Evolutionary conservation across 92 coral and sea anemone genomes (phyloP).

Genomic region (Bergia sp.): DNA sequence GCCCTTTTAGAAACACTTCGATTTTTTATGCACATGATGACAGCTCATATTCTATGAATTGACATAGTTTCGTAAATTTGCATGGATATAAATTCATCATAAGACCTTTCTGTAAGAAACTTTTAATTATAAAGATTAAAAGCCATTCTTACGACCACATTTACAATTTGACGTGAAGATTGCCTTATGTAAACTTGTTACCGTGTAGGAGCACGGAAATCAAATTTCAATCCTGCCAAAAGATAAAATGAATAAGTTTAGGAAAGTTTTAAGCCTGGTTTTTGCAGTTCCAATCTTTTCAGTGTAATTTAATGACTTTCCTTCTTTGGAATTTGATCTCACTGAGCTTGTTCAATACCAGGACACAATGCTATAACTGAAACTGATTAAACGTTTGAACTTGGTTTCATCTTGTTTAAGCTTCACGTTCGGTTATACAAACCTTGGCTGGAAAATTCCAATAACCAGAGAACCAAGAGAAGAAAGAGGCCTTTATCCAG

Average conservation of each 20-base stretch:
- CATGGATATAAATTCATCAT: neutral
- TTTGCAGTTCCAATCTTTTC: neutral
- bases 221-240: neutral
- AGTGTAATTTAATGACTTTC: neutral
- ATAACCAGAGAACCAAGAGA: neutral
- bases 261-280: neutral
- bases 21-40: too few relatives aligned
- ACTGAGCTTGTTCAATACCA: too few relatives aligned
- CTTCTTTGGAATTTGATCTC: neutral
- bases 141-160: neutral
- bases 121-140: neutral
- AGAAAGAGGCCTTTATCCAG: neutral
- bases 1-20: neutral
- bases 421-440: neutral
- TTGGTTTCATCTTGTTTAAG: neutral
- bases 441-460: slow-evolving; percentile 23
- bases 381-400: neutral
- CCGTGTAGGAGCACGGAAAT: neutral
- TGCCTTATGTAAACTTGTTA: neutral
- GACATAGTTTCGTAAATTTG: neutral
- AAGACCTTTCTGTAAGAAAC: neutral
- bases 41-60: neutral
- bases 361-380: neutral
- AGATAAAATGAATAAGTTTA: neutral
- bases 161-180: neutral